Evolutionary conservation across 2,113 vertebrate species (phyloP), one percentile per base, ranked within the genome.

Genomic region (Candoia aspera): DNA sequence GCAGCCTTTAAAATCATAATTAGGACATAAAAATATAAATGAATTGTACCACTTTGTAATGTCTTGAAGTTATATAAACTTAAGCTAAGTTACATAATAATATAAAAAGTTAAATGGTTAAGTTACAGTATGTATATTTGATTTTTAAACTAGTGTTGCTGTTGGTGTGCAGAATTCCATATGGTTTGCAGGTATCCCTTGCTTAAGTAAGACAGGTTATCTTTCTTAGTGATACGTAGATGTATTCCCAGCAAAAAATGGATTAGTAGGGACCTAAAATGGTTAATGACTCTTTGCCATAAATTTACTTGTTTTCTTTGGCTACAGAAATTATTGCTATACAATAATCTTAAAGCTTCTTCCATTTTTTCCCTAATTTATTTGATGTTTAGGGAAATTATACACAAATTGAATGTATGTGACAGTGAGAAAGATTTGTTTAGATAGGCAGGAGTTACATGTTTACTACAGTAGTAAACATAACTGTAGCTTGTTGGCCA

Each of bases 401-500:
- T 88, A 42, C 24, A 60, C 49, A 95, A 84, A 84, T 95, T 87
- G 93, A 94, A 46, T 86, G 54, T 87, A 90, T 59, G 19, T 59
- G 55, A 37, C 33, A 62, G 46, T 88, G 91, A 94, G 49, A 62
- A 49, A 85, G 90, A 62, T 91, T 93, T 93, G 90, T 68, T 93
- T 88, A 84, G 60, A 29, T 93, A 87, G 93, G 33, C 92, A 92
- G 95, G 91, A 91, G 88, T 53, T 54, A 23, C 89, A n/a, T 59
- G 10, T 88, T 33, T 93, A 89, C 91, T 84, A 86, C 6, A 93
- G n/a, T 91, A 93, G 91, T 89, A 94, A 94, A 94, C 57, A 79
- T 64, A 94, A 91, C 86, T 93, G 93, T 93, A 94, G 68, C 94
- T 94, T 93, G 86, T 90, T 95, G 79, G 92, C 92, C 92, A 96